These are phyloP conservation scores for Oryzias curvinotus DNA, from an alignment of 2,113 vertebrate species.

Conservation along the genomic window DNA sequence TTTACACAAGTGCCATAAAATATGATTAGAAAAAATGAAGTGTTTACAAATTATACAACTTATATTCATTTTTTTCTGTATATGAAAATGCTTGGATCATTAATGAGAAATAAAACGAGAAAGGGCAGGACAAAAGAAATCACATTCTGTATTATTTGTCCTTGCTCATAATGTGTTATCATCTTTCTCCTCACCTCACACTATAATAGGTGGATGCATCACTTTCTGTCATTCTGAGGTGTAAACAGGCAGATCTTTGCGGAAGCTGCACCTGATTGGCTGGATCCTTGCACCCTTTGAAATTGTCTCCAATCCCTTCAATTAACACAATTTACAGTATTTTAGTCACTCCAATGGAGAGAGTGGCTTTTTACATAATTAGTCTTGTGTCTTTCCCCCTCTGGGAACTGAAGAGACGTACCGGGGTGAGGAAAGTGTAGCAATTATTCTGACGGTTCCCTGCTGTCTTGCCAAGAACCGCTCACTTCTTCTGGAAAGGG, in stretches of 20 bases:
- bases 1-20: too few relatives aligned
- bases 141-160: conserved; percentile 10
- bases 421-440: background rate
- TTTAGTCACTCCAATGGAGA: conserved; percentile 3
- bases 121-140: conserved; percentile 14
- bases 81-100: background rate
- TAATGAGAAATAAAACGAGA: conserved; percentile 19
- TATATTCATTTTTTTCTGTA: background rate
- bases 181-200: conserved; percentile 4
- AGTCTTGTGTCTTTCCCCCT: conserved; percentile 15
- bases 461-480: conserved; percentile 15
- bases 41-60: too few relatives aligned
- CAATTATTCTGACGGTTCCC: conserved; percentile 23
- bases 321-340: conserved; percentile 28
- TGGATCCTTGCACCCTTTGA: conserved; percentile 8
- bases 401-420: conserved; percentile 10
- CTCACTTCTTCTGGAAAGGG: conserved; percentile 7
- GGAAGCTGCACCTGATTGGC: conserved; percentile 4
- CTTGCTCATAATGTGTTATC: conserved; percentile 3
- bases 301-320: background rate
- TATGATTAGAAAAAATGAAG: too few relatives aligned
- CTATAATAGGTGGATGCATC: conserved; percentile 14
- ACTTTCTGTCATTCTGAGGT: conserved; percentile 21
- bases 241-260: background rate
- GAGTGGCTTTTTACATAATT: conserved; percentile 22